These are phyloP conservation scores for Noctilio leporinus DNA, from an alignment of 2,113 vertebrate genomes.

Conservation along the genomic window DNA sequence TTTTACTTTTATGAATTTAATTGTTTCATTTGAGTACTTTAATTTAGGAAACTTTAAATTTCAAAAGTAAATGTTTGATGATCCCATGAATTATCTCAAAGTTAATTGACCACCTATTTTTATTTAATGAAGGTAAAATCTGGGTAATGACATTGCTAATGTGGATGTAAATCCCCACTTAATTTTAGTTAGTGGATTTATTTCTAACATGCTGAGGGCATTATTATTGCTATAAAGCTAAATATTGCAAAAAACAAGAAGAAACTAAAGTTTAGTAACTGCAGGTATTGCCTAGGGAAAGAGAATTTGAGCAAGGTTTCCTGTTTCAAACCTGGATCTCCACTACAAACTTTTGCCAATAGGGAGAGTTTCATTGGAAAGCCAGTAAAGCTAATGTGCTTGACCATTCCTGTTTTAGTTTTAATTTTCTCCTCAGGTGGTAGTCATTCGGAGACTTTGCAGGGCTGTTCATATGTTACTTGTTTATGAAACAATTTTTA, in stretches of 20 bases:
- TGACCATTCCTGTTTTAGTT: neutral
- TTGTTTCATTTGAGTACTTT: neutral
- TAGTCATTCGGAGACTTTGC: neutral
- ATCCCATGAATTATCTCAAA: neutral
- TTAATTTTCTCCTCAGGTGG: neutral
- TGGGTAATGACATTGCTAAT: neutral
- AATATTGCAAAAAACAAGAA: neutral
- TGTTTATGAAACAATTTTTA: neutral
- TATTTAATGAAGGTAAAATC: neutral
- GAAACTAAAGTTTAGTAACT: neutral
- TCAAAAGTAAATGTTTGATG: neutral
- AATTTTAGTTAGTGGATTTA: neutral
- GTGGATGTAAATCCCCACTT: neutral
- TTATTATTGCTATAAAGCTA: neutral
- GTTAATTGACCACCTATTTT: neutral
- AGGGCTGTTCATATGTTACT: neutral
- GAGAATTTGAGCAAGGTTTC: neutral
- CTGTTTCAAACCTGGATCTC: neutral
- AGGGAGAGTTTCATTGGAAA: neutral
- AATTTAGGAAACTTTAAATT: neutral
- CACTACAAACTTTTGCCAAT: neutral
- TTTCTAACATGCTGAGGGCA: neutral
- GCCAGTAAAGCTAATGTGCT: neutral
- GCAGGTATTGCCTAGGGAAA: neutral
- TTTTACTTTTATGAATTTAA: neutral